phyloP scores from a whole-genome alignment of 2,888 invertebrate genomes.

The Bellardia bayeri region DNA sequence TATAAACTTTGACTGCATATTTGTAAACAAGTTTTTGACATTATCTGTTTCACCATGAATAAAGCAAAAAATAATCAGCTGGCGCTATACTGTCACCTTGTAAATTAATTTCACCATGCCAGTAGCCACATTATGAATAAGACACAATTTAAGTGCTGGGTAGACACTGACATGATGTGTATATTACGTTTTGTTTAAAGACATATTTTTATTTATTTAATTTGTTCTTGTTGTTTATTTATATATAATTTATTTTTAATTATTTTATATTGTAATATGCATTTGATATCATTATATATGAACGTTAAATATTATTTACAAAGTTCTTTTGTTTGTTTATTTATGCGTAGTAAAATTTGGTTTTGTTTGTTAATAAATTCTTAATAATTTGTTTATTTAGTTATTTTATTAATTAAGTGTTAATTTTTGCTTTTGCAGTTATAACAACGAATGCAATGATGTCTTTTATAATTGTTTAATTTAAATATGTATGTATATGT shows the following conservation, averaged over 20 bases:
- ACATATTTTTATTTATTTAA: slow-evolving; percentile 46
- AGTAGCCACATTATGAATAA: slow-evolving; percentile 6
- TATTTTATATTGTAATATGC: slow-evolving; percentile 62
- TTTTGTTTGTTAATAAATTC: slow-evolving; percentile 45
- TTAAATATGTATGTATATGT: not conserved
- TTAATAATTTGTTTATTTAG: slow-evolving; percentile 32
- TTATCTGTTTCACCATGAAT: too few species aligned
- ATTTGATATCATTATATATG: slow-evolving; percentile 65
- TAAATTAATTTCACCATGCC: too few species aligned
- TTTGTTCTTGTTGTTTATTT: slow-evolving; percentile 7
- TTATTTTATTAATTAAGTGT: slow-evolving; percentile 63
- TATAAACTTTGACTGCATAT: too few species aligned
- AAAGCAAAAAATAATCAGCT: too few species aligned
- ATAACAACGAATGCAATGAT: slow-evolving; percentile 72
- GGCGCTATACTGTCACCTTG: too few species aligned
- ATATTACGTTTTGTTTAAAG: slow-evolving; percentile 48
- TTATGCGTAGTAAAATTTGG: slow-evolving; percentile 53
- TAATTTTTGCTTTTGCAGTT: slow-evolving; percentile 69
- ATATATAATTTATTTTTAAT: slow-evolving; percentile 72
- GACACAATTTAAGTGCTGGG: slow-evolving; percentile 38
- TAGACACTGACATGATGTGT: slow-evolving; percentile 45
- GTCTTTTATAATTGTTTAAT: slow-evolving; percentile 26
- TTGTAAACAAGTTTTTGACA: too few species aligned
- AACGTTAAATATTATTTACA: slow-evolving; percentile 69
- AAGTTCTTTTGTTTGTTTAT: slow-evolving; percentile 52